These are phyloP conservation scores for Phocoena sinus DNA, from an alignment of 2,113 vertebrate species.

Conservation along the genomic window DNA sequence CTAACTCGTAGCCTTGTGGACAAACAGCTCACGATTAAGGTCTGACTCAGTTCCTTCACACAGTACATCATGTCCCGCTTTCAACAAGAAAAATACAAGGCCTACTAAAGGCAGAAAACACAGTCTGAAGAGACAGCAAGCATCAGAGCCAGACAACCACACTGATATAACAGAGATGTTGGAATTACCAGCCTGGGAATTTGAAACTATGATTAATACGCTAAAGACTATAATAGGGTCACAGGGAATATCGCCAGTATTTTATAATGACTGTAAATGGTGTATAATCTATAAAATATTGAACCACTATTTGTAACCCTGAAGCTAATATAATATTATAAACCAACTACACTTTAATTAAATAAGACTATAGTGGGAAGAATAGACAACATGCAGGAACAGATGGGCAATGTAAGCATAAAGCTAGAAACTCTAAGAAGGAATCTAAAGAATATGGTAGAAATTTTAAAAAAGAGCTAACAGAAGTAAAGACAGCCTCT, in stretches of 20 bases:
- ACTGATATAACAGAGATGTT: neutral
- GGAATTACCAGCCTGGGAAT: neutral
- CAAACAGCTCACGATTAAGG: too few relatives aligned
- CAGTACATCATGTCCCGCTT: neutral
- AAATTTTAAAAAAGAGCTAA: neutral
- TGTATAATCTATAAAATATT: too few relatives aligned
- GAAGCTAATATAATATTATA: too few relatives aligned
- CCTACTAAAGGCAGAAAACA: neutral
- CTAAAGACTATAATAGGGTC: too few relatives aligned
- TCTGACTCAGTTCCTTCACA: neutral
- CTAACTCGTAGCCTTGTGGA: too few relatives aligned
- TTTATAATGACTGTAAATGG: too few relatives aligned
- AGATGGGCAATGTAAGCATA: too few relatives aligned
- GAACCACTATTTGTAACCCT: too few relatives aligned
- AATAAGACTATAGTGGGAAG: neutral
- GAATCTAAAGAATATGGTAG: neutral
- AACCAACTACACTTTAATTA: too few relatives aligned
- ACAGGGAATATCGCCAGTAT: too few relatives aligned
- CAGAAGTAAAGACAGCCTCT: neutral
- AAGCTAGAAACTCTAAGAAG: too few relatives aligned
- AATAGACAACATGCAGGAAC: neutral
- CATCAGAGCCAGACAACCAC: neutral
- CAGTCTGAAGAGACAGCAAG: neutral
- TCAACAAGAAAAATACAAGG: neutral
- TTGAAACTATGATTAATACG: neutral